Evolutionary conservation across 2,888 invertebrate genomes (phyloP), one percentile per base, ranked within the genome.

Genomic region (Heliconius hortense): DNA sequence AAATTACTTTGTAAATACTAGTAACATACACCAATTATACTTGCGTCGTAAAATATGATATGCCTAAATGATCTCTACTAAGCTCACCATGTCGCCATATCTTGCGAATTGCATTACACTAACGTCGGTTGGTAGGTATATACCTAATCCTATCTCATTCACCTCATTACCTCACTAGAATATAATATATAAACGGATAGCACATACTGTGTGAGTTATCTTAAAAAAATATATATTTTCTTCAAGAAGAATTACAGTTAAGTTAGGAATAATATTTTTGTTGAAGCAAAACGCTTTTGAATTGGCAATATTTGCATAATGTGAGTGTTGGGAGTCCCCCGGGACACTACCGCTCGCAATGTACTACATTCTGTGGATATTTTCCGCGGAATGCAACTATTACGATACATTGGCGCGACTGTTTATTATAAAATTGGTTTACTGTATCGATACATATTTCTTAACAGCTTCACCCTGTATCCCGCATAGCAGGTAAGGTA

Each of bases 31-130:
- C 28, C 69, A 69, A 69, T 69, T 69, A 69, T 56, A 69, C 15
- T n/a, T n/a, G 39, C 24, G 18, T 71, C 71, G 26, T 71, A 21
- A 71, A 71, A 71, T 35, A 69, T 60, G 71, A 71, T 71, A 71
- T n/a, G 53, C 56, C 39, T 60, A 71, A 71, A 71, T 60, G 71
- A 60, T 71, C 35, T 24, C 71, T 71, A 60, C 60, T 71, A 71
- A 60, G 68, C 53, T 31, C 31, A 56, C 31, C 31, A 31, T 56
- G 39, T 71, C 60, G 39, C 60, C 60, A 60, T 71, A 71, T 71
- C 59, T 71, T 59, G 35, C 60, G 60, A 71, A 71, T 71, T 60
- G 71, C 71, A 71, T 59, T 71, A 60, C 39, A 71, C 59, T 71
- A 71, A 60, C 71, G 35, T 35, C 35, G 35, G 35, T 35, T 1